Evolutionary conservation across 2,797 vertebrate genomes (phyloP).

Genomic region (Lacerta agilis): DNA sequence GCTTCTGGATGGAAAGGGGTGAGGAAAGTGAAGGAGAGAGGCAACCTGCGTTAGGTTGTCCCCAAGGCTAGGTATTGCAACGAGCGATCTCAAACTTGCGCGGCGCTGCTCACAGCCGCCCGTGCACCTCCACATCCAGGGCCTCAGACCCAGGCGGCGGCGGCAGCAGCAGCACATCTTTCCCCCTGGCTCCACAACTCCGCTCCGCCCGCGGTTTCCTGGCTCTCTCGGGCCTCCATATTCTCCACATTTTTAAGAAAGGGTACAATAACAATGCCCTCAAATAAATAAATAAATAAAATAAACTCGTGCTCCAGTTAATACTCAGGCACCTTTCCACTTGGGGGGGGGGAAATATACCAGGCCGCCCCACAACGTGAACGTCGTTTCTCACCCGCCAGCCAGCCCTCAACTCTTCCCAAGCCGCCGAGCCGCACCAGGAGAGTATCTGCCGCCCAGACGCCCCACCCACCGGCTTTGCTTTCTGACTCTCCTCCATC

Average conservation of each 20-base stretch:
- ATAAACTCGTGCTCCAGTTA: too few species aligned
- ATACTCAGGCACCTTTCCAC: too few species aligned
- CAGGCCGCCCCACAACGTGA: neutral
- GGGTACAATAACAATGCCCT: too few species aligned
- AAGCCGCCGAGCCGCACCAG: neutral
- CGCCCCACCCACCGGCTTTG: neutral
- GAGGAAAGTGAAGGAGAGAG: neutral
- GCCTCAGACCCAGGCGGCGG: neutral
- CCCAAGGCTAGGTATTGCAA: neutral
- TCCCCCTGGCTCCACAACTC: slow-evolving; percentile 2
- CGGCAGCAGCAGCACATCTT: neutral
- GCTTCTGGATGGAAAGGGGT: neutral
- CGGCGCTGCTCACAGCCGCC: neutral
- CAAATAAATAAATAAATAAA: too few species aligned
- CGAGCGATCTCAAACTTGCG: neutral
- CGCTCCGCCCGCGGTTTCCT: too few species aligned
- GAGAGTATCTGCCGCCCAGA: neutral
- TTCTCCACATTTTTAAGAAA: too few species aligned
- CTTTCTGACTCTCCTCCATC: neutral
- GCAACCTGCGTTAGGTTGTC: too few species aligned
- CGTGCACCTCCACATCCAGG: neutral
- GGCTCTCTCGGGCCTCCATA: too few species aligned
- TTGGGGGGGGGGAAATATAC: neutral
- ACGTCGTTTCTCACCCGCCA: too few species aligned
- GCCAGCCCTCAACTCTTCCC: neutral